Base-by-base conservation (phyloP, 2,888 invertebrate species). In the Drosophila rubida region DNA sequence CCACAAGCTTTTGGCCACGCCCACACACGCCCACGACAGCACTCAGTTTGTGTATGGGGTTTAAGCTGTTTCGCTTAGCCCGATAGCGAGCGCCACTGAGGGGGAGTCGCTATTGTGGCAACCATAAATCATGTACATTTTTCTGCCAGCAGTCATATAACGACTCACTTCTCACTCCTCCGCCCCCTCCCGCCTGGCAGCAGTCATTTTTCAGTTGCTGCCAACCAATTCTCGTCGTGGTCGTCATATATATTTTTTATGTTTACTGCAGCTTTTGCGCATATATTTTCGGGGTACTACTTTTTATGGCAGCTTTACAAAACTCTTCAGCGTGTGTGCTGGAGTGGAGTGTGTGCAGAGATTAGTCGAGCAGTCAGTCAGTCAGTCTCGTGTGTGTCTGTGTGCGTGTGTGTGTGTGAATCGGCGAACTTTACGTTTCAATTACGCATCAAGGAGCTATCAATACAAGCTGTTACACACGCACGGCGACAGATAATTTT, bases 391-490 rank as follows among this genome's bases (percentile, higher is more conserved):
- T 22, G 22, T 22, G 22, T 23, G 23, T 5, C 5, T 23, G 23
- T 23, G 4, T 23, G 23, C 6, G 22, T 22, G 22, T 4, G 23
- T 35, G 25, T 46, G 37, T 30, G 39, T 32, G 48, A 57, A 48
- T 57, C 53, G 63, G 66, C 62, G 64, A 88, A 85, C 78, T 88
- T 86, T 73, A 88, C 88, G 88, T 87, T 89, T 87, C 87, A 87
- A 87, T 87, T 87, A 87, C 89, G 81, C 89, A 89, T 87, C 87
- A 87, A 88, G 76, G 68, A 87, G 86, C 87, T 80, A 88, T 87
- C 87, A 87, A 83, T 86, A 83, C 89, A 83, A 87, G 89, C 88
- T 87, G 87, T 86, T 78, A 70, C 89, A 66, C 45, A 27, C 88
- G 64, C 45, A 32, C 51, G 78, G 64, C 74, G 88, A 82, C 89